Percentiles rank a stretch among this genome's conserved stretches.
Conservation (phyloP, 1,140 invertebrate species). For the Drosophila rhopaloa region DNA sequence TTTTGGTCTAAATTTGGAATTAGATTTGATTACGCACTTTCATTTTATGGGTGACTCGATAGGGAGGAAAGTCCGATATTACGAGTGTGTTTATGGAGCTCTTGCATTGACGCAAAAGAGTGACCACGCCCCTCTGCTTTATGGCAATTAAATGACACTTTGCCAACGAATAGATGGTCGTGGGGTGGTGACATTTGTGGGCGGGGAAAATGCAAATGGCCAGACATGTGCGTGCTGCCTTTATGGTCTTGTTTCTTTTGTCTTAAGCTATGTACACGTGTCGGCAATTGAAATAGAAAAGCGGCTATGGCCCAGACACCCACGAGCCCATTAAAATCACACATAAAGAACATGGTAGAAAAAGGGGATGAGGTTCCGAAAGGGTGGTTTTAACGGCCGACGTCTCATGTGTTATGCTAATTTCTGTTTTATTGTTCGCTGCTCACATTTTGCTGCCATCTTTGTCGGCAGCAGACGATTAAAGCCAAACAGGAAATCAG, state of each 20-base stretch:
- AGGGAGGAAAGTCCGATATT: conserved; percentile 12
- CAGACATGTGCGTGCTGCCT: conserved; percentile 14
- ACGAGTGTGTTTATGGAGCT: conserved; percentile 33
- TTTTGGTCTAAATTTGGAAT: conserved; percentile 24
- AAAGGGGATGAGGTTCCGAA: not conserved
- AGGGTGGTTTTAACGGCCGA: conserved; percentile 1
- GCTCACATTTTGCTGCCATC: conserved; percentile 42
- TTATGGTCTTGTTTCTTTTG: conserved; percentile 41
- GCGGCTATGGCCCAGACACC: conserved; percentile 50
- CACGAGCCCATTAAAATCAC: conserved; percentile 71
- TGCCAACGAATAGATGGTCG: not conserved
- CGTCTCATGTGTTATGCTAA: conserved; percentile 74
- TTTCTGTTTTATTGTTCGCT: conserved; percentile 71
- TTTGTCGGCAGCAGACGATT: conserved; percentile 42
- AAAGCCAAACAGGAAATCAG: conserved; percentile 61
- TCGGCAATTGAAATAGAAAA: conserved; percentile 73
- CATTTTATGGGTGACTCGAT: conserved; percentile 33
- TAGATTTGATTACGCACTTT: conserved; percentile 61
- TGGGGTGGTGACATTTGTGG: conserved; percentile 13
- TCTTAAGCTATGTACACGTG: conserved; percentile 66
- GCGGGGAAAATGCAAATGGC: conserved; percentile 39
- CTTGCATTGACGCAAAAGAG: conserved; percentile 55
- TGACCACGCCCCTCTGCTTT: conserved; percentile 32
- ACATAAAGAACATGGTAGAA: conserved; percentile 25
- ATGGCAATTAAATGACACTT: conserved; percentile 52